Base-by-base conservation (phyloP, 2,113 vertebrate genomes). In the Psophia crepitans region DNA sequence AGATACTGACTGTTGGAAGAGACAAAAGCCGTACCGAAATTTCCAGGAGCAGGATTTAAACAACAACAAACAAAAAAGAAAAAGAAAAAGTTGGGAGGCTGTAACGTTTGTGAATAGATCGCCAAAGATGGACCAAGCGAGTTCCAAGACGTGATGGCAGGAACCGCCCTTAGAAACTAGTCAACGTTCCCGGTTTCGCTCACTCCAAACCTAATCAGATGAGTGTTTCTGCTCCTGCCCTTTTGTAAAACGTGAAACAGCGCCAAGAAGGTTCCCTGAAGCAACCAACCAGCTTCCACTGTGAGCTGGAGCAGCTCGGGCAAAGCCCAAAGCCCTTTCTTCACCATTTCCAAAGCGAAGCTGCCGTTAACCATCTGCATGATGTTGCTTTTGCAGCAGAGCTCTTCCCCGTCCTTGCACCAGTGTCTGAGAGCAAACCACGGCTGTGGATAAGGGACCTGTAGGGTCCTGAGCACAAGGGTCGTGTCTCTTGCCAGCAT, bases 341-440 rank as follows among this genome's bases (percentile, higher is more conserved):
- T 41, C 33, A 51, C 32, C 10, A 3, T 16, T 64, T 43, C 49
- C 33, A 37, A 41, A 70, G 30, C 1, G 4, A 53, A 48, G 9
- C 8, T 63, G n/a, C 57, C 2, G 3, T n/a, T 18, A 73, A 49
- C 26, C 21, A 6, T 48, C 9, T 2, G 17, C 3, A 2, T 14
- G 46, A 33, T 6, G 9, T 11, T 28, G 53, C 46, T 68, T 19
- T 51, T 32, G 63, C 32, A 53, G 54, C 32, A 61, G 64, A 78
- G 28, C 48, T 54, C 41, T 48, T 63, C 43, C 68, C 43, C 24
- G 21, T 24, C 35, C 51, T 49, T 22, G 14, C 26, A 27, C 43
- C 32, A 4, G 37, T 19, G 16, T 27, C 51, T 27, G 37, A 37
- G 22, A 51, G 44, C 43, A 57, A 51, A 66, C 17, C 44, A 9